Conservation (phyloP, 2,797 vertebrate genomes). For the Neosilurus hyrtlii region DNA sequence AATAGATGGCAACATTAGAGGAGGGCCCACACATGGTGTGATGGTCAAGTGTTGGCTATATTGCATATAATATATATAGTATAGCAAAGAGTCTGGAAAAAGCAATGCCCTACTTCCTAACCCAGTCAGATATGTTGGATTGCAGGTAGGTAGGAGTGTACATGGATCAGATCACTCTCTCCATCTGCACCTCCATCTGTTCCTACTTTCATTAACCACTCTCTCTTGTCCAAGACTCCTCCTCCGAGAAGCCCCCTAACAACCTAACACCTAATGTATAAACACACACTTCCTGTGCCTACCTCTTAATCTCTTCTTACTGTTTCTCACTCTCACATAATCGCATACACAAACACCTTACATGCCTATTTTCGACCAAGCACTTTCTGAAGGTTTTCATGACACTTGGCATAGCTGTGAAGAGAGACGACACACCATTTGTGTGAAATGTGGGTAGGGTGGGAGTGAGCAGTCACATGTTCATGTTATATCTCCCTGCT, state of each 20-base stretch:
- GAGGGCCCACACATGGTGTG: neutral
- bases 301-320: neutral
- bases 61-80: neutral
- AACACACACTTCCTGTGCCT: slow-evolving; percentile 16
- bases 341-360: slow-evolving; percentile 12
- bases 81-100: slow-evolving; percentile 18
- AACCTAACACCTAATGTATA: slow-evolving; percentile 43
- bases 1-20: neutral
- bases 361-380: neutral
- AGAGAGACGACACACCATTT: neutral
- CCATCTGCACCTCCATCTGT: slow-evolving; percentile 81
- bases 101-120: slow-evolving; percentile 44
- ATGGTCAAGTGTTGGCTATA: neutral
- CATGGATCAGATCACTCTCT: slow-evolving; percentile 74
- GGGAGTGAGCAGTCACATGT: slow-evolving; percentile 10
- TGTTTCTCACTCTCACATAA: neutral
- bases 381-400: slow-evolving; percentile 25
- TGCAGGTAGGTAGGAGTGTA: slow-evolving; percentile 76
- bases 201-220: slow-evolving; percentile 76
- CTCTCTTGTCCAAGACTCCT: slow-evolving; percentile 74
- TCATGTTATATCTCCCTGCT: slow-evolving; percentile 9
- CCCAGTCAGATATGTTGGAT: slow-evolving; percentile 52
- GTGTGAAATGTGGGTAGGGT: slow-evolving; percentile 1
- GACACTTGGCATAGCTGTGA: slow-evolving; percentile 24
- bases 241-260: slow-evolving; percentile 55